Evolutionary conservation across 2,113 vertebrate genomes (phyloP).

Genomic region (Crocuta crocuta): DNA sequence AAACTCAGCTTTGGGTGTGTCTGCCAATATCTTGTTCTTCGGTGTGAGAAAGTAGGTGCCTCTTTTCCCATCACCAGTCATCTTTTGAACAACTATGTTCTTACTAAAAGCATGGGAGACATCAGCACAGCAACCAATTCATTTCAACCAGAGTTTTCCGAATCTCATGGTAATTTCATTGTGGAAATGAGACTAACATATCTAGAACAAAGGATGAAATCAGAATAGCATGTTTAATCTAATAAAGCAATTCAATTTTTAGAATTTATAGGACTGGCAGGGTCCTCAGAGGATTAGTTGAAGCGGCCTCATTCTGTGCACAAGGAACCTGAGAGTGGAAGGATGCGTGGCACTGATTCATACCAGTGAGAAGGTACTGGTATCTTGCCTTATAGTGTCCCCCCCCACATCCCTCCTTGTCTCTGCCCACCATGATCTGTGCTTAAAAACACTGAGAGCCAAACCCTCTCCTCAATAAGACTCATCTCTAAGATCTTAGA

Average conservation of each 20-base stretch:
- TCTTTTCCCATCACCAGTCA: not conserved
- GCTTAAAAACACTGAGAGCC: not conserved
- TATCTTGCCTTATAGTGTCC: not conserved
- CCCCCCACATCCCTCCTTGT: rapidly evolving
- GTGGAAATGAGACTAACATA: not conserved
- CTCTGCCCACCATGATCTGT: not conserved
- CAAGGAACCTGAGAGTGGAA: not conserved
- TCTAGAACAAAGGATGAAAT: not conserved
- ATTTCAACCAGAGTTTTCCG: not conserved
- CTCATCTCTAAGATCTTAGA: not conserved
- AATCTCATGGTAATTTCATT: not conserved
- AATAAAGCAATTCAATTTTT: conserved; percentile 8
- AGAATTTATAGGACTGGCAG: not conserved
- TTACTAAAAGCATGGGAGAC: not conserved
- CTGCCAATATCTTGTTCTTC: not conserved
- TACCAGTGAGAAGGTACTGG: not conserved
- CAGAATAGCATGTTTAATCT: not conserved
- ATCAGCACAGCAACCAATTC: not conserved
- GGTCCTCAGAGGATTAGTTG: not conserved
- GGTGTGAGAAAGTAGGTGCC: not conserved
- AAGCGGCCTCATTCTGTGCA: not conserved
- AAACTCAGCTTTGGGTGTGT: not conserved
- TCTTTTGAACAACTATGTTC: not conserved
- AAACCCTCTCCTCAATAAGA: not conserved
- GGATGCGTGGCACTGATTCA: not conserved